These are phyloP conservation scores for Synanthedon myopaeformis DNA, from an alignment of 2,888 invertebrate species.

Conservation along the genomic window DNA sequence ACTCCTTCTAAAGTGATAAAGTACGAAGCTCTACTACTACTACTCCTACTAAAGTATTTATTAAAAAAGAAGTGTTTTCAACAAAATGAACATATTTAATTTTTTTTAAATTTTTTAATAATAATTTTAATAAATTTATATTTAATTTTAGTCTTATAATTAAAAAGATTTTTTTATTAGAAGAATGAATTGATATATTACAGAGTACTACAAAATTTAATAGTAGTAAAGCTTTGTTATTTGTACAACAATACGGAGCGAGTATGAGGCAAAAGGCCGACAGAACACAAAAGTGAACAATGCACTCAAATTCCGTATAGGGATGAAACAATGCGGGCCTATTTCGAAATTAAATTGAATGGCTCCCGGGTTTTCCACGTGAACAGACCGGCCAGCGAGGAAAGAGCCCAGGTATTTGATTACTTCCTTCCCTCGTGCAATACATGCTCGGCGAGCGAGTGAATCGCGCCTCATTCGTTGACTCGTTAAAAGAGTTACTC, in stretches of 20 bases:
- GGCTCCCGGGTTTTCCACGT: conserved; percentile 26
- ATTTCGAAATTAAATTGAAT: conserved; percentile 39
- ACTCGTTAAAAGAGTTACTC: too few species aligned
- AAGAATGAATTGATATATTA: background rate
- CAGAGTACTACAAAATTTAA: background rate
- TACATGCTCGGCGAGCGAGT: too few species aligned
- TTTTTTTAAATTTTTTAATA: too few species aligned
- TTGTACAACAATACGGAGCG: background rate
- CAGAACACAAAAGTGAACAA: background rate
- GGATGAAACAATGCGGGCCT: conserved; percentile 23
- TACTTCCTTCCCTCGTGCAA: background rate
- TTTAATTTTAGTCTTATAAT: too few species aligned
- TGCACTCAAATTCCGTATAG: conserved; percentile 3
- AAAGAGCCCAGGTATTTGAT: conserved; percentile 13
- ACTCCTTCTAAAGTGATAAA: too few species aligned
- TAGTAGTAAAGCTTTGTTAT: background rate
- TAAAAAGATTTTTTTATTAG: too few species aligned
- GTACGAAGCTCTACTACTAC: too few species aligned
- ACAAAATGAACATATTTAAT: too few species aligned
- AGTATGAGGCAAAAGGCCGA: background rate
- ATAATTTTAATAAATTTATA: too few species aligned
- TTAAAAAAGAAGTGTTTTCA: too few species aligned
- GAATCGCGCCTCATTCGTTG: too few species aligned
- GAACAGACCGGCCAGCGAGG: conserved; percentile 18
- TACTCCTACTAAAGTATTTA: too few species aligned